Base-by-base conservation (phyloP, 2,797 vertebrate species). In the Taeniopygia guttata region DNA sequence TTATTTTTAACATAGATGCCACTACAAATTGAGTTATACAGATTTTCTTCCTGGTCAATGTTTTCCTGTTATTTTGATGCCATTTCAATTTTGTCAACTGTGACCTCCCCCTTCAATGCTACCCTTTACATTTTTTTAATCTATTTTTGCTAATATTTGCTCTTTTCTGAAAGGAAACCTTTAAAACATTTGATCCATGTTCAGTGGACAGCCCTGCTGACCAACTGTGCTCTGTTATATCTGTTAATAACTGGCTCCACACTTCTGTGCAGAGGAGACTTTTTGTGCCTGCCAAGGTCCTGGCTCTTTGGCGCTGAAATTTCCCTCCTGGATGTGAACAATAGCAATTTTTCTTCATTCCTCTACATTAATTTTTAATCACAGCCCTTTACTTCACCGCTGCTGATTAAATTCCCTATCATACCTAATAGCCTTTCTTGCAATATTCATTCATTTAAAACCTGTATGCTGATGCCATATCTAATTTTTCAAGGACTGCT, bases 311-410 rank as follows among this genome's bases (percentile, higher is more conserved):
- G 45, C 84, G 88, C 56, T 93, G 90, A 92, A 95, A 95, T 87
- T 94, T 96, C 58, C 82, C 92, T 95, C 81, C 68, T 90, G 81
- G 89, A 96, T 95, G 86, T 59, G 67, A 96, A 90, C 84, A 93
- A 90, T 88, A 93, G 95, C 69, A 76, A 93, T 94, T 97, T 97
- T 89, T 97, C 80, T 95, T 96, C 88, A 95, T 95, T 97, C 84
- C 43, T 94, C 67, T 78, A 89, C 76, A 97, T 98, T 96, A 98
- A 98, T 97, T 97, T 98, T 98, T 98, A 97, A 98, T 97, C 94
- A 97, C 76, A 95, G 68, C 52, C 93, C 93, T 95, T 94, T 95
- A 87, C 93, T 95, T 89, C 93, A 68, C 89, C 26, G 18, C 87
- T 91, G 84, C 76, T 98, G 97, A 98, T 97, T 97, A 94, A 98